A percentile compares a stretch with the other conserved stretches of the same genome.
These are phyloP conservation scores for Cirrhinus molitorella DNA, from an alignment of 2,797 vertebrate species.

Conservation along the genomic window DNA sequence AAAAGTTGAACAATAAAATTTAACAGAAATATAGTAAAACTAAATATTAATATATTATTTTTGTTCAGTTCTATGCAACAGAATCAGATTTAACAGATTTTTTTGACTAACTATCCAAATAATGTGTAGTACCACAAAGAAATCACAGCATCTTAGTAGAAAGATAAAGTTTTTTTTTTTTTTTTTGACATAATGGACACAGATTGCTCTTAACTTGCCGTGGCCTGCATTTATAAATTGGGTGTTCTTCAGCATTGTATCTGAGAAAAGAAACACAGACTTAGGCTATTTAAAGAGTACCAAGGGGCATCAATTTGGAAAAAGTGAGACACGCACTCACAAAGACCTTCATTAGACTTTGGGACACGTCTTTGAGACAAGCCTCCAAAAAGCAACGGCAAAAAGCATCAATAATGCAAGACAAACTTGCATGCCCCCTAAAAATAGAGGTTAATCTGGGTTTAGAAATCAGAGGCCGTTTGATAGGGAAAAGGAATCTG, in stretches of 20 bases:
- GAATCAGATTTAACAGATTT: too few species aligned
- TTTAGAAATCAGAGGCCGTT: conserved; percentile 57
- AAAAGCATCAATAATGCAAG: conserved; percentile 65
- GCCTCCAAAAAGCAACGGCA: conserved; percentile 47
- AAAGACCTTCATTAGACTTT: conserved; percentile 61
- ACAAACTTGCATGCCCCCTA: conserved; percentile 59
- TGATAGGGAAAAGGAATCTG: conserved; percentile 44
- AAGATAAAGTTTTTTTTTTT: not conserved
- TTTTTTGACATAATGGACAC: not conserved
- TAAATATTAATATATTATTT: too few species aligned
- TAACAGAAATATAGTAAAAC: too few species aligned
- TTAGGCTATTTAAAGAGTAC: conserved; percentile 54
- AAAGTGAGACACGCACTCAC: conserved; percentile 49
- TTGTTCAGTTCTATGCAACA: too few species aligned
- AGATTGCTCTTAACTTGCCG: not conserved
- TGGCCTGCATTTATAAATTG: conserved; percentile 33
- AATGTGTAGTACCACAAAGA: too few species aligned
- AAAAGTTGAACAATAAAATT: too few species aligned
- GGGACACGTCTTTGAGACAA: conserved; percentile 51
- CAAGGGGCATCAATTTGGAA: conserved; percentile 57
- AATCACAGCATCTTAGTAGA: too few species aligned
- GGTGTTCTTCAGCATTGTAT: conserved; percentile 51
- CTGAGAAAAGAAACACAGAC: conserved; percentile 47
- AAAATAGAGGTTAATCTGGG: conserved; percentile 64
- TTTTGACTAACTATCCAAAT: too few species aligned